Base-by-base conservation (phyloP, 2,113 vertebrate species). In the Muntiacus reevesi region DNA sequence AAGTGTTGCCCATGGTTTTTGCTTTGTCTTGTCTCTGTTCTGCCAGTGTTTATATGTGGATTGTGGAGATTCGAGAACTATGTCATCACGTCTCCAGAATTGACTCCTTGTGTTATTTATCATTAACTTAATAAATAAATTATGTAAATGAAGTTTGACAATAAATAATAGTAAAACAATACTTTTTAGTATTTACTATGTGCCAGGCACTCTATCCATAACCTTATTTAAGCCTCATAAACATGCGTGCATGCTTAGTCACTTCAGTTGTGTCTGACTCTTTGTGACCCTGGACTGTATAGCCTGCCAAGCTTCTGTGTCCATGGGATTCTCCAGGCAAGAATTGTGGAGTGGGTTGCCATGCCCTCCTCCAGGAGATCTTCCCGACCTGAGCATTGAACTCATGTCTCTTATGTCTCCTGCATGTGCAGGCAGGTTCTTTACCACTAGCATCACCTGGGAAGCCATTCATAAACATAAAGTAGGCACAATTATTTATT, bases 351-450 rank as follows among this genome's bases (percentile, higher is more conserved):
- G 2, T 1, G 1, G 10, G n/a, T 74, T 23, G n/a, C 67, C 19
- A 40, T 74, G 67, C n/a, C n/a, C 67, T 71, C 19, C 19, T 74
- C 67, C 67, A 40, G n/a, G 10, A n/a, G 2, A 25, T 74, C 67
- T 74, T 74, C 67, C 67, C 2, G 0, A 74, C n/a, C n/a, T 0
- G 0, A 5, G n/a, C 19, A 74, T 23, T 5, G 0, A 74, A 40
- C 19, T 40, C 19, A 40, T 23, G 21, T 40, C 19, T 40, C n/a
- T 23, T 40, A 40, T 11, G 19, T 74, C n/a, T 74, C 19, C 67
- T 74, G 67, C 19, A 74, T 23, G n/a, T 74, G 10, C 67, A 74
- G 67, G n/a, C 67, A 71, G 67, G 10, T 13, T 74, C 10, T 23
- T 40, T 40, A 71, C 67, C 67, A 71, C n/a, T 40, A 40, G n/a